Evolutionary conservation across 2,797 vertebrate genomes (phyloP).

Genomic region (Coranthus polyacanthus): DNA sequence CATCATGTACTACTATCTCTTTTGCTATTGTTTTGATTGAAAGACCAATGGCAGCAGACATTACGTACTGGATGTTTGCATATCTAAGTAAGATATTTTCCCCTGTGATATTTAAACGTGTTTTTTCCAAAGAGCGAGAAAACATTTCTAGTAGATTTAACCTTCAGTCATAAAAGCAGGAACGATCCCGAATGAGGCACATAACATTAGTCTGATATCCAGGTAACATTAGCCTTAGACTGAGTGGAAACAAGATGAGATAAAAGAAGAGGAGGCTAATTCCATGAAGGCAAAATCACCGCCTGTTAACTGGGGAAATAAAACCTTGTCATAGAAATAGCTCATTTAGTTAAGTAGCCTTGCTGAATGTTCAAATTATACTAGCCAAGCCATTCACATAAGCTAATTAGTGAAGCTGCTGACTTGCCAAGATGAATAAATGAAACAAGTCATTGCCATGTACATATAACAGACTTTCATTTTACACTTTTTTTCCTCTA

Average conservation of each 20-base stretch:
- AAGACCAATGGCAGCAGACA: no score
- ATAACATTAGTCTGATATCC: slow-evolving; percentile 12
- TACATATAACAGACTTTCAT: slow-evolving; percentile 2
- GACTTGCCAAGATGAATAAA: slow-evolving; percentile 14
- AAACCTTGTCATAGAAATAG: slow-evolving; percentile 15
- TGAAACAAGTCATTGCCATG: neutral
- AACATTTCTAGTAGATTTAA: neutral
- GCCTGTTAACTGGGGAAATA: neutral
- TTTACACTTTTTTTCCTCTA: neutral
- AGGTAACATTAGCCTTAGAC: slow-evolving; percentile 17
- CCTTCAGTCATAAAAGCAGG: neutral
- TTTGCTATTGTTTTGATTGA: no score
- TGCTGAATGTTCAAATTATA: slow-evolving; percentile 23
- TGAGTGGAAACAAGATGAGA: neutral
- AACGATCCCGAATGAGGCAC: neutral
- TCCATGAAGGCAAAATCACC: neutral
- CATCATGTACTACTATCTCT: no score
- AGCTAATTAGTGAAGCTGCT: slow-evolving; percentile 28
- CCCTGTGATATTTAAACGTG: neutral
- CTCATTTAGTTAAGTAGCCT: slow-evolving; percentile 14
- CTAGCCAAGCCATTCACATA: slow-evolving; percentile 4
- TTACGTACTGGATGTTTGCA: no score
- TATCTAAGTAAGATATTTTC: no score
- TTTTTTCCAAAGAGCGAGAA: no score
- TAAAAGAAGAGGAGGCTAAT: neutral